Conservation (phyloP, 2,113 vertebrate genomes). For the Oreochromis spilurus region DNA sequence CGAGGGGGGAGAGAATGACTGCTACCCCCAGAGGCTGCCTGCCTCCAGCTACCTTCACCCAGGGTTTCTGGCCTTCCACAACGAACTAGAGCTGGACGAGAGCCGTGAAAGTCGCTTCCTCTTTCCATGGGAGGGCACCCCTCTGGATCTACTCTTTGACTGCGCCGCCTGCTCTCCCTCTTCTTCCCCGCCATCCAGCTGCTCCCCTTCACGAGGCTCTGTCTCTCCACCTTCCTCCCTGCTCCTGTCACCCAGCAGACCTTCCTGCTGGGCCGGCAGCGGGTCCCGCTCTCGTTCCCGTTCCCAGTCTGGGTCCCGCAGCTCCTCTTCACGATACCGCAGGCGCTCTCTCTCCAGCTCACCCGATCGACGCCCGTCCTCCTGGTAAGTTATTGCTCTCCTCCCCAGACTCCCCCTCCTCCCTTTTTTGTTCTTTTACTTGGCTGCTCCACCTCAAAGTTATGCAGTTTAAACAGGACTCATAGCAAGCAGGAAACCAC, state of each 20-base stretch:
- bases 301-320: constrained; percentile 80
- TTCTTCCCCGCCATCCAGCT: constrained; percentile 89
- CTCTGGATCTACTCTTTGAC: constrained; percentile 90
- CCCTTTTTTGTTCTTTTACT: not conserved
- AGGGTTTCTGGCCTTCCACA: constrained; percentile 85
- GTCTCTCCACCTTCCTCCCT: constrained; percentile 88
- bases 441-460: not conserved
- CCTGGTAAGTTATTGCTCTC: constrained; percentile 75
- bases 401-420: not conserved
- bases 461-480: not conserved
- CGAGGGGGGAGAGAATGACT: constrained; percentile 78
- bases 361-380: constrained; percentile 86
- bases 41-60: constrained; percentile 89
- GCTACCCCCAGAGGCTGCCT: constrained; percentile 76
- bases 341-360: constrained; percentile 90
- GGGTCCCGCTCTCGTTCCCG: constrained; percentile 77
- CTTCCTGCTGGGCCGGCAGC: constrained; percentile 81
- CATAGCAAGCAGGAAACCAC: not conserved
- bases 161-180: constrained; percentile 88
- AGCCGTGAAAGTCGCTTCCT: constrained; percentile 85
- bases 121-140: constrained; percentile 91
- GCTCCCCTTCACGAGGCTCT: constrained; percentile 90
- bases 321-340: constrained; percentile 81
- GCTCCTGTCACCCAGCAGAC: constrained; percentile 82
- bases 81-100: constrained; percentile 80